Evolutionary conservation across 2,113 vertebrate genomes (phyloP), one percentile per base, ranked within the genome.

Genomic region (Tretioscincus oriximinensis): DNA sequence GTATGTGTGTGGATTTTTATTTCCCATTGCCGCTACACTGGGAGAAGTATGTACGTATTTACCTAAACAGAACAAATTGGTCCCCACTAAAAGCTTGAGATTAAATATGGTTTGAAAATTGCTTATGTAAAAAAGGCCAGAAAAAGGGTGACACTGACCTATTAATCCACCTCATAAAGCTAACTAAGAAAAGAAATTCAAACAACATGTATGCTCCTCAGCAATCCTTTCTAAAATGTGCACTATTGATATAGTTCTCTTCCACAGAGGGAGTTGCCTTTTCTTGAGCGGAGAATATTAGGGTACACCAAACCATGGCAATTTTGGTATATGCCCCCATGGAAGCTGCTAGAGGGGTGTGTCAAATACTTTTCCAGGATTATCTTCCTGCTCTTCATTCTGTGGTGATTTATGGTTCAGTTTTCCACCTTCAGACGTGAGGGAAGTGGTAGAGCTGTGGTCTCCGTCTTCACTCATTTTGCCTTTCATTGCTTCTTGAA

Each of bases 401-500:
- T 96, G 96, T 1, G 88, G 92, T 74, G 95, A 87, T 90, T 96
- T 98, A 91, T 97, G 95, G 88, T 97, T 97, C 85, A 96, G 91
- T 92, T 95, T 97, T 51, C 92, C 93, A 80, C 93, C 90, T 81
- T 98, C 97, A 0, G 92, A 61, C 16, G 94, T 91, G 84, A 87
- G 87, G 85, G 94, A 90, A 5, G 88, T 89, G 77, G 92, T 91
- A 84, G 94, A 94, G 79, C 93, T 90, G 81, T 96, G 96, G 78
- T 96, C 95, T 85, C 94, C 92, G 29, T 96, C 96, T 75, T 97
- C 96, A 7, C 88, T 95, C 66, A 95, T 94, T 90, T 96, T 98
- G 88, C 96, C 94, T 94, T 97, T 98, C 96, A 97, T 95, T 82
- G 96, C 97, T 91, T 99, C 98, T 93, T 99, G 98, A 71, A 99